Evolutionary conservation across 1,140 invertebrate species (phyloP), one percentile per base, ranked within the genome.

Genomic region (Heliconius himera): DNA sequence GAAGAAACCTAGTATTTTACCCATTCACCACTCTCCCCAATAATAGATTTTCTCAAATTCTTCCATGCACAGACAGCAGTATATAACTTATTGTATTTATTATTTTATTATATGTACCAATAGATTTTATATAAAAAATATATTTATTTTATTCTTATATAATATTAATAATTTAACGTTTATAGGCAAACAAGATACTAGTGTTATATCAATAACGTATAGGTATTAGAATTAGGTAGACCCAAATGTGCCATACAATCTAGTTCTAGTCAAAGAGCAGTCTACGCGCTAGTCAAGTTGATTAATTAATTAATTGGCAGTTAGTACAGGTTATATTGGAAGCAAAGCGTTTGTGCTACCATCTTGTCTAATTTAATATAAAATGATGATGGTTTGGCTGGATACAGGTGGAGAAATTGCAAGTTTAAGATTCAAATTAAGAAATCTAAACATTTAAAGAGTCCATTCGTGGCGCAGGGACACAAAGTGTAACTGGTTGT

Each of bases 241-340:
- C 26, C 3, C n/a, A 22, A 66, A 9, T n/a, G 60, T 66, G 20
- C 54, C 54, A 56, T 29, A 66, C 26, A 29, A 66, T 66, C 22
- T 66, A 66, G 22, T 26, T 46, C 9, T 66, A 66, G 60, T 66
- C 60, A 66, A 66, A 66, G 60, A 66, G 60, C 60, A 66, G 60
- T 66, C 22, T 29, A 66, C 22, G 20, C 54, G 60, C 5, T 51
- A 51, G 49, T 66, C 60, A 66, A 66, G 60, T 66, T 22, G 60
- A 66, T 29, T 66, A 29, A 66, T 66, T 66, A 66, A 66, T 66
- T 66, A 66, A 66, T 66, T 66, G 60, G 22, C 60, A 66, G 22
- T 26, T 66, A 66, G 22, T 66, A 66, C 4, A 66, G 3, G 60
- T 66, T 29, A 66, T 66, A 66, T 26, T 29, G 60, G 60, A 16